Evolutionary conservation across 92 coral and sea anemone species (phyloP), one percentile per base, ranked within the genome.

Genomic region (Parazoanthus darwini): DNA sequence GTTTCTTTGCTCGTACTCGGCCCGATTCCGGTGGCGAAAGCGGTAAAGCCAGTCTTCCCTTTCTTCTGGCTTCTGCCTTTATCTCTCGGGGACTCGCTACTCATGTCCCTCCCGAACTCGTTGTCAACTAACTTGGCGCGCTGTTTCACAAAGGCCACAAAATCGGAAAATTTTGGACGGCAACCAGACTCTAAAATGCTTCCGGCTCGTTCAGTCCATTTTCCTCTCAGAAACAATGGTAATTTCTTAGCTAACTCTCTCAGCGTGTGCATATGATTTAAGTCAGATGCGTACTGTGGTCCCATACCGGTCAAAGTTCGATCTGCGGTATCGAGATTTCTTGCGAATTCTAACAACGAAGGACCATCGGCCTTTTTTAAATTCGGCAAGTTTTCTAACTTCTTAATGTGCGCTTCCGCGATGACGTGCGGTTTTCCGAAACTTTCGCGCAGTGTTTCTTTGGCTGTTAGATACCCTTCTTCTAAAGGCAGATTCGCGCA

Each of bases 161-260:
- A 93, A 82, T 93, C 91, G 36, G 77, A 35, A 65, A 93, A 93
- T 59, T 74, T 93, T n/a, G 95, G 92, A 72, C 89, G 85, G 16
- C 79, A 74, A 2, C 71, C 94, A 16, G 88, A 58, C 38, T 58
- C 95, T 25, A 92, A 85, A 71, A 94, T 94, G 18, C 82, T 89
- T 20, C 96, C 94, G 56, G 93, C 93, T 23, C 88, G 80, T 74
- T 94, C 96, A 1, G 93, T 94, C 96, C 96, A 94, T 82, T 78
- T 88, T 26, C 80, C 89, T 90, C 90, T 82, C 56, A 94, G 63
- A 37, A 92, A 92, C 89, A 92, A 63, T n/a, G 94, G 94, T 15
- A 89, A 79, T 80, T 90, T 93, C 89, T 82, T 88, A 18, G 81
- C 78, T 1, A 94, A 86, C 37, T 87, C 91, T 50, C 90, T 74